Percentiles rank a stretch among this genome's conserved stretches.
Evolutionary conservation across 2,888 invertebrate genomes (phyloP).

Genomic region (Rhagophthalmus giganteus): DNA sequence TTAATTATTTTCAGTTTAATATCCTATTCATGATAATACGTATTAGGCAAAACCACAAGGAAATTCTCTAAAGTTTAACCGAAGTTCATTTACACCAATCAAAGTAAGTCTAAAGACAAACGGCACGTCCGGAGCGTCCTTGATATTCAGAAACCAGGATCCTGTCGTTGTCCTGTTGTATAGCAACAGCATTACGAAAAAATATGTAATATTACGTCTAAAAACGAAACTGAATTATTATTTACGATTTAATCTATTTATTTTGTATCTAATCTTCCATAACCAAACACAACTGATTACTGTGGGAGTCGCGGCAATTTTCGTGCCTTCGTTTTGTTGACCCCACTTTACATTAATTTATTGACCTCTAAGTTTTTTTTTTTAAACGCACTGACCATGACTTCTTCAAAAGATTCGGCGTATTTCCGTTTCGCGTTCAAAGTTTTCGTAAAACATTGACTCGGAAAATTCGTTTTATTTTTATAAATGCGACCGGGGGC

Average conservation of each 20-base stretch:
- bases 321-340: conserved; percentile 28
- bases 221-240: too few relatives aligned
- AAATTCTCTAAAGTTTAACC: conserved; percentile 26
- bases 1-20: conserved; percentile 9
- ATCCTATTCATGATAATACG: conserved; percentile 2
- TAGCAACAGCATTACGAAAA: conserved; percentile 4
- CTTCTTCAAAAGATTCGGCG: conserved; percentile 22
- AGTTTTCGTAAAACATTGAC: conserved; percentile 5
- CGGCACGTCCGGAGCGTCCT: conserved; percentile 29
- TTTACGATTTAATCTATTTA: too few relatives aligned
- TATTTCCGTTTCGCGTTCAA: conserved; percentile 22
- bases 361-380: conserved; percentile 26
- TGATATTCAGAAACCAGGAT: conserved; percentile 22
- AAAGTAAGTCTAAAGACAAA: conserved; percentile 22
- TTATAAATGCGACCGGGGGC: too few relatives aligned
- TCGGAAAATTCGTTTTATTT: too few relatives aligned
- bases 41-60: conserved; percentile 26
- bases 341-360: conserved; percentile 24
- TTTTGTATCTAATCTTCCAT: too few relatives aligned
- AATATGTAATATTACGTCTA: neutral
- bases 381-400: conserved; percentile 24
- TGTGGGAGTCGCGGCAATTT: conserved; percentile 25
- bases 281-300: conserved; percentile 10
- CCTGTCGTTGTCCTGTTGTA: conserved; percentile 23
- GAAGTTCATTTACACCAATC: conserved; percentile 27